Percentiles rank a stretch among this genome's conserved stretches.
These are phyloP conservation scores for Cynocephalus volans DNA, from an alignment of 2,113 vertebrate genomes.

Conservation along the genomic window DNA sequence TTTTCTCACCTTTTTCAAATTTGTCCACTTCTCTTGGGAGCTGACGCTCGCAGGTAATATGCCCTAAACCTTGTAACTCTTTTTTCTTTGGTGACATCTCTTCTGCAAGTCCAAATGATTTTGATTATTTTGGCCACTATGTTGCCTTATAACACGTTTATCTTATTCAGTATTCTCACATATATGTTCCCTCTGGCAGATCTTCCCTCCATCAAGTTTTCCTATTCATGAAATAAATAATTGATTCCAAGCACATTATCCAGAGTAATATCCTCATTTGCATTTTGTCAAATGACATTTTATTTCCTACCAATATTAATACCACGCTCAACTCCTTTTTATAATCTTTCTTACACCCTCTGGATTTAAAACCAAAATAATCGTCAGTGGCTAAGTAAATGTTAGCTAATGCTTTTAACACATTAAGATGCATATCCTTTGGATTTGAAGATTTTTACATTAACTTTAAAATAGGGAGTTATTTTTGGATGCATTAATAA, in stretches of 20 bases:
- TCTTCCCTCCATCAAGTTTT: background rate
- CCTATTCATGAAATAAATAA: constrained; percentile 38
- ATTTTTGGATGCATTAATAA: constrained; percentile 74
- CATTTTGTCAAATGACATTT: constrained; percentile 60
- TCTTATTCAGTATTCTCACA: background rate
- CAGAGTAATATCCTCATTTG: constrained; percentile 51
- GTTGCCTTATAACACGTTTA: background rate
- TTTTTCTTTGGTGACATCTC: background rate
- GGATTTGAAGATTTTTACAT: constrained; percentile 67
- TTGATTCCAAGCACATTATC: constrained; percentile 13
- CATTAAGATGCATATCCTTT: constrained; percentile 52
- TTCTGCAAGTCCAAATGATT: background rate
- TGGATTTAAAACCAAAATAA: constrained; percentile 66
- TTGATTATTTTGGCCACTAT: background rate
- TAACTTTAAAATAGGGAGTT: constrained; percentile 69
- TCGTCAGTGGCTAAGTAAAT: constrained; percentile 72
- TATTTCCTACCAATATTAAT: constrained; percentile 53
- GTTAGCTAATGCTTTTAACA: constrained; percentile 68
- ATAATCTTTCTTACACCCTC: constrained; percentile 37
- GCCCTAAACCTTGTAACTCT: background rate
- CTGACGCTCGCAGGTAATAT: background rate
- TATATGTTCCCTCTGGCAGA: background rate
- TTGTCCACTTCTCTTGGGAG: background rate
- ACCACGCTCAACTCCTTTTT: constrained; percentile 59
- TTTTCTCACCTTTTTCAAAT: constrained; percentile 16